Evolutionary conservation across 2,888 invertebrate species (phyloP).

Genomic region (Hipparchia sbordonii): DNA sequence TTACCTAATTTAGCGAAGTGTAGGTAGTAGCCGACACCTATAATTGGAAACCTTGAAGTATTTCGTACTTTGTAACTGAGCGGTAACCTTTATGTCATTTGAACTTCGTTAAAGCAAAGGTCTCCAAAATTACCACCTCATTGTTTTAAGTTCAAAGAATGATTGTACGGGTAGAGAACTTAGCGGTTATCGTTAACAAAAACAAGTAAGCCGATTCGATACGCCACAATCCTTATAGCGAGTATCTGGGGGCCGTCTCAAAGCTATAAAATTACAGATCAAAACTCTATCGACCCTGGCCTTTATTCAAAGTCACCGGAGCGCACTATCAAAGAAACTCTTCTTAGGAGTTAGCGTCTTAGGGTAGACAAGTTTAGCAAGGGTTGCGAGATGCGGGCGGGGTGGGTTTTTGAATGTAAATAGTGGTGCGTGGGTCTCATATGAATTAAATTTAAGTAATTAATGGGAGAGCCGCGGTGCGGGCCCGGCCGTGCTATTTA

Average conservation of each 20-base stretch:
- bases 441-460: conserved; percentile 83
- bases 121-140: conserved; percentile 22
- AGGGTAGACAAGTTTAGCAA: conserved; percentile 78
- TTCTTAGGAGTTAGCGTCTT: conserved; percentile 80
- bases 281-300: conserved; percentile 80
- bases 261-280: conserved; percentile 83
- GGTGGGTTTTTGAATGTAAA: conserved; percentile 80
- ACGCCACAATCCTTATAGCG: conserved; percentile 68
- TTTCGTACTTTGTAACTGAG: conserved; percentile 3
- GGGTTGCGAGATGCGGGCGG: conserved; percentile 77
- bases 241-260: conserved; percentile 70
- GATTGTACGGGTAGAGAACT: conserved; percentile 25
- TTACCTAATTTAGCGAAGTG: neutral
- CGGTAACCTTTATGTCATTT: conserved; percentile 17
- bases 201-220: conserved; percentile 59
- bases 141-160: conserved; percentile 32
- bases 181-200: conserved; percentile 54
- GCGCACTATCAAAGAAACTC: conserved; percentile 83
- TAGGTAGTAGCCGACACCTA: neutral
- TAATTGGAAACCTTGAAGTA: conserved; percentile 2
- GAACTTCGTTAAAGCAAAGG: conserved; percentile 15
- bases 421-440: conserved; percentile 74
- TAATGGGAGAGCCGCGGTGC: conserved; percentile 63
- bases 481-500: conserved; percentile 46
- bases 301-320: conserved; percentile 77